Percentiles rank a stretch among this genome's conserved stretches.
Evolutionary conservation across 2,113 vertebrate species (phyloP).

Genomic region (Hassar affinis): DNA sequence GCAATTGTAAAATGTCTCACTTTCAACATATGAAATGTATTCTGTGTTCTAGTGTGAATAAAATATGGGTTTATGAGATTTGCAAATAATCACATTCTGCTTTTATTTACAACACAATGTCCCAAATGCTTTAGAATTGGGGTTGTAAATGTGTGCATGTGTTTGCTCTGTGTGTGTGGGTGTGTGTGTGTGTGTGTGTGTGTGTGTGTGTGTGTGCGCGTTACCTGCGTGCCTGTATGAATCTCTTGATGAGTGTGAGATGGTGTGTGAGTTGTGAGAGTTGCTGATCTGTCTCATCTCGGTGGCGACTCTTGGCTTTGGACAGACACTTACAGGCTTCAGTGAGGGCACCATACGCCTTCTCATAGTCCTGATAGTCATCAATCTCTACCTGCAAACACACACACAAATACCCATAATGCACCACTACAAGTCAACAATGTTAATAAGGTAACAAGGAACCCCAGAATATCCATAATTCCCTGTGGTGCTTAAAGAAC

Average conservation of each 20-base stretch:
- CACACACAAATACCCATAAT: constrained; percentile 18
- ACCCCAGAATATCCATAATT: background rate
- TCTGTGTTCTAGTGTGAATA: too few species aligned
- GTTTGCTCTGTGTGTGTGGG: too few species aligned
- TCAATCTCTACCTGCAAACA: constrained; percentile 85
- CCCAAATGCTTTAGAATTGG: too few species aligned
- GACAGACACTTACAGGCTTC: constrained; percentile 90
- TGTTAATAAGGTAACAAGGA: background rate
- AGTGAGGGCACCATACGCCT: constrained; percentile 85
- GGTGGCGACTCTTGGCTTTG: constrained; percentile 78
- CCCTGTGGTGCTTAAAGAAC: background rate
- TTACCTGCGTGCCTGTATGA: constrained; percentile 86
- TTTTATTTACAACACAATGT: too few species aligned
- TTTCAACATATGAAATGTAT: too few species aligned
- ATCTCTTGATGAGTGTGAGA: constrained; percentile 82
- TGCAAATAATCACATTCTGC: too few species aligned
- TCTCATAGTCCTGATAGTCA: constrained; percentile 96
- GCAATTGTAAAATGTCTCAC: too few species aligned
- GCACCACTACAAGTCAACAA: background rate
- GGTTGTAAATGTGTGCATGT: constrained; percentile 26
- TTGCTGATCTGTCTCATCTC: constrained; percentile 78
- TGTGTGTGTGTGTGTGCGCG: constrained; percentile 6
- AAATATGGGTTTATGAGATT: too few species aligned
- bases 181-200: too few species aligned
- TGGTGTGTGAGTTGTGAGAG: constrained; percentile 79